Conservation (phyloP, 2,888 invertebrate genomes). For the Drosophila mimetica region DNA sequence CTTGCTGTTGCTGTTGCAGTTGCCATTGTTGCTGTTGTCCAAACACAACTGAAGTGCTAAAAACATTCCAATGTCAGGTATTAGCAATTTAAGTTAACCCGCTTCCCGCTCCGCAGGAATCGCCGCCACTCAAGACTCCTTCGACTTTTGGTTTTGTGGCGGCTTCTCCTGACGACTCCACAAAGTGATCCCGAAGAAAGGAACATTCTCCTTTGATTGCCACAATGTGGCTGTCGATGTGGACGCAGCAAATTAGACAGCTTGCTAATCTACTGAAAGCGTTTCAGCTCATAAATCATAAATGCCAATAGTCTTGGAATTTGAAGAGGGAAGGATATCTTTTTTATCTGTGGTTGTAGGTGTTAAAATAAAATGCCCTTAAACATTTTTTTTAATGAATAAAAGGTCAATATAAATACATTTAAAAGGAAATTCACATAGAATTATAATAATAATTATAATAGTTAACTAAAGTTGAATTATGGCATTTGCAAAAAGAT, state of each 20-base stretch:
- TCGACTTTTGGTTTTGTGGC: conserved; percentile 4
- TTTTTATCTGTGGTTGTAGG: background rate
- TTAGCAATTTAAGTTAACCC: conserved; percentile 74
- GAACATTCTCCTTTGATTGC: conserved; percentile 40
- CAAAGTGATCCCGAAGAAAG: conserved; percentile 37
- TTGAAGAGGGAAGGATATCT: background rate
- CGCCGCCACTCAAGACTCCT: conserved; percentile 3
- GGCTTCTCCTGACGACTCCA: conserved; percentile 27
- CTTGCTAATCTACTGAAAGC: conserved; percentile 41
- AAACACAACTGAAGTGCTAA: conserved; percentile 76
- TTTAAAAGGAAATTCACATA: too few relatives aligned
- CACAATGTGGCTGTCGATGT: conserved; percentile 42
- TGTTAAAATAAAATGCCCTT: too few relatives aligned
- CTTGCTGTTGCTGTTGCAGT: conserved; percentile 28
- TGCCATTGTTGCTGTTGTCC: conserved; percentile 70
- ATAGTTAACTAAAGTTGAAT: too few relatives aligned
- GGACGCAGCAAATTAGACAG: conserved; percentile 36
- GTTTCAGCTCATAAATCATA: conserved; percentile 37
- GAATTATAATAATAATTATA: too few relatives aligned
- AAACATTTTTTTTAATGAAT: too few relatives aligned
- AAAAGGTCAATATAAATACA: too few relatives aligned
- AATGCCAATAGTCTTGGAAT: conserved; percentile 5
- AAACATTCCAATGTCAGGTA: conserved; percentile 79
- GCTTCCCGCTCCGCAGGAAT: conserved; percentile 7
- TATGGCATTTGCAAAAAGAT: too few relatives aligned